Percentiles rank a stretch among this genome's conserved stretches.
Conservation (phyloP, 2,888 invertebrate species). For the Drosophila leonis region DNA sequence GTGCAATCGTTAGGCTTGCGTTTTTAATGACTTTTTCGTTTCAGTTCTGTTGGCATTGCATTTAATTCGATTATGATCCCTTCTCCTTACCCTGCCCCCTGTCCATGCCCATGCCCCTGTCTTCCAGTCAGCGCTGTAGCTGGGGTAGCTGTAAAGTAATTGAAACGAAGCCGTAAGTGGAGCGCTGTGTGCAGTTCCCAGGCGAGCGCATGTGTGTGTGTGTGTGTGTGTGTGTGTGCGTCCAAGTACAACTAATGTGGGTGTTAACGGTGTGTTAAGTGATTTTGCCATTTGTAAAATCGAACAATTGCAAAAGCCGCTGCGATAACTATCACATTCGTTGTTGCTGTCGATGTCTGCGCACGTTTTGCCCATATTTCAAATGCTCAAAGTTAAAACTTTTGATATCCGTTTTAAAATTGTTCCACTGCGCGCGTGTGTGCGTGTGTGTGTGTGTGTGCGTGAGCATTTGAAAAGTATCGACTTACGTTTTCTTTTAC, state of each 20-base stretch:
- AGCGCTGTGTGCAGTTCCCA: constrained; percentile 56
- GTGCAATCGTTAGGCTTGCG: constrained; percentile 73
- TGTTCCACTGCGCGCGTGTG: constrained; percentile 15
- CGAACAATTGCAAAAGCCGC: constrained; percentile 63
- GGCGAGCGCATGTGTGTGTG: constrained; percentile 10
- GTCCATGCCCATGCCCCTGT: too few species aligned
- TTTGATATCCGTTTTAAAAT: constrained; percentile 74
- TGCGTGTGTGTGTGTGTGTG: constrained; percentile 17
- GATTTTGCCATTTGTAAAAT: constrained; percentile 74
- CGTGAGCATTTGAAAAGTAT: constrained; percentile 47
- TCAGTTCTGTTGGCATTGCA: constrained; percentile 54
- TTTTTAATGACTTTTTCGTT: constrained; percentile 75
- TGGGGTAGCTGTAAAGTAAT: constrained; percentile 65
- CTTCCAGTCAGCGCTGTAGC: constrained; percentile 8
- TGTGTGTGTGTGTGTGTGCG: constrained; percentile 52
- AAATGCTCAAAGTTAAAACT: constrained; percentile 52
- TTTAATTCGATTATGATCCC: constrained; percentile 82
- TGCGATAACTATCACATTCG: constrained; percentile 75
- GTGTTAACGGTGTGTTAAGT: constrained; percentile 83
- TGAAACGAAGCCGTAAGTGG: constrained; percentile 67
- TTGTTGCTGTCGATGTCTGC: constrained; percentile 66
- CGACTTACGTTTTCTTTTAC: constrained; percentile 49
- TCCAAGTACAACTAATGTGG: constrained; percentile 79
- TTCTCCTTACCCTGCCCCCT: constrained; percentile 1
- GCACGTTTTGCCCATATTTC: constrained; percentile 82